Percentiles rank a stretch among this genome's conserved stretches.
Evolutionary conservation across 2,113 vertebrate species (phyloP).

Genomic region (Sitta europaea): DNA sequence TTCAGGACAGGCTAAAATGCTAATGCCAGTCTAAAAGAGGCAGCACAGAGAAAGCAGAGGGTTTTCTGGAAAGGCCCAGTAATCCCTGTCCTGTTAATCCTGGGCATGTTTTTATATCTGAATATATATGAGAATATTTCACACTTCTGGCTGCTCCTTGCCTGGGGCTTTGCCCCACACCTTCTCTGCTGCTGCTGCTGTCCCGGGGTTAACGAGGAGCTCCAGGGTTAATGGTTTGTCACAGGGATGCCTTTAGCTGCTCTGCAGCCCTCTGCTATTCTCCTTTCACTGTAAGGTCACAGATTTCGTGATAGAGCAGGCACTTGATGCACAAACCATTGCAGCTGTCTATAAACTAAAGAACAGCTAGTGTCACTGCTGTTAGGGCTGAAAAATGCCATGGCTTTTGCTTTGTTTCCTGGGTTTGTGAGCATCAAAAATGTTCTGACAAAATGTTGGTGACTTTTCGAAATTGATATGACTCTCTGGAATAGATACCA

Average conservation of each 20-base stretch:
- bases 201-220: background rate
- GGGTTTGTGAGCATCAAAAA: background rate
- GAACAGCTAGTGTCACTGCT: background rate
- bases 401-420: background rate
- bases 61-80: background rate
- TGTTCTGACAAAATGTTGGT: background rate
- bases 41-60: background rate
- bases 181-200: background rate
- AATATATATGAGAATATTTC: too few relatives aligned
- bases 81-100: background rate
- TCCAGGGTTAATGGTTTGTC: background rate
- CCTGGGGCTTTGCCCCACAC: background rate
- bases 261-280: background rate
- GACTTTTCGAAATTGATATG: background rate
- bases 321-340: background rate
- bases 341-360: background rate
- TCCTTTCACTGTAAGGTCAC: background rate
- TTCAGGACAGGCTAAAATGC: background rate
- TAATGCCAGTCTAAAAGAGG: background rate
- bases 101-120: too few relatives aligned
- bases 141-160: background rate
- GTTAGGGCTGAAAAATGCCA: background rate
- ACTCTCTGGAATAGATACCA: background rate
- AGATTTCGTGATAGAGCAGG: background rate
- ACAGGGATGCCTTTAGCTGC: background rate